Evolutionary conservation across 1,140 invertebrate species (phyloP).

Genomic region (Zelostemma sp.): DNA sequence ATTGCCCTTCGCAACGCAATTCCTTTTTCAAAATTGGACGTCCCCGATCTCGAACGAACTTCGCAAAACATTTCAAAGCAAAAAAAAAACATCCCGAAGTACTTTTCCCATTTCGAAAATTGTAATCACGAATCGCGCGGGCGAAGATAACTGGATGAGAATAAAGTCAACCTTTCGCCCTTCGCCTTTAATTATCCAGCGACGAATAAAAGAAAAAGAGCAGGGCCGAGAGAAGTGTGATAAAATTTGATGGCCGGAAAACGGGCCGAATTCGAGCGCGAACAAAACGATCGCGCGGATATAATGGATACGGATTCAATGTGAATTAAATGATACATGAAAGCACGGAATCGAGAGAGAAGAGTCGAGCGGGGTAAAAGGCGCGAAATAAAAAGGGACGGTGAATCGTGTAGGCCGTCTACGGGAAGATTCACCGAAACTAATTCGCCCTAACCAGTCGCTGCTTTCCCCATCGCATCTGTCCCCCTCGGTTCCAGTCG

Average conservation of each 20-base stretch:
- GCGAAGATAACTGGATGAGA: too few relatives aligned
- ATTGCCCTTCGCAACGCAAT: too few relatives aligned
- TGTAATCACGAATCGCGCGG: too few relatives aligned
- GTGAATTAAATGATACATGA: conserved; percentile 37
- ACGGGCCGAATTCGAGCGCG: conserved; percentile 8
- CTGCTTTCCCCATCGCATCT: conserved; percentile 4
- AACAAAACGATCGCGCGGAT: conserved; percentile 3
- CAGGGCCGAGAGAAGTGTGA: conserved; percentile 19
- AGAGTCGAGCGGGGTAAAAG: conserved; percentile 4
- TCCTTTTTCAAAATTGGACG: too few relatives aligned
- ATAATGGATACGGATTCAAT: conserved; percentile 39
- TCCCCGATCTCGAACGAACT: too few relatives aligned
- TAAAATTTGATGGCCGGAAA: conserved; percentile 23
- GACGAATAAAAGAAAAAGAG: conserved; percentile 7
- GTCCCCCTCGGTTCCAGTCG: neutral
- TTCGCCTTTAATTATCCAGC: conserved; percentile 28
- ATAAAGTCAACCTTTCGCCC: too few relatives aligned
- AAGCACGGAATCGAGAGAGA: conserved; percentile 17
- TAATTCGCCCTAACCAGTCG: conserved; percentile 48
- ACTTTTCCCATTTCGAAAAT: too few relatives aligned
- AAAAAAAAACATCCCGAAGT: too few relatives aligned
- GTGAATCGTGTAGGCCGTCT: neutral
- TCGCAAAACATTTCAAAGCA: too few relatives aligned
- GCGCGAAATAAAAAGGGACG: neutral
- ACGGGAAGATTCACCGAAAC: conserved; percentile 36